Evolutionary conservation across 2,797 vertebrate genomes (phyloP).

Genomic region (Potorous gilbertii): DNA sequence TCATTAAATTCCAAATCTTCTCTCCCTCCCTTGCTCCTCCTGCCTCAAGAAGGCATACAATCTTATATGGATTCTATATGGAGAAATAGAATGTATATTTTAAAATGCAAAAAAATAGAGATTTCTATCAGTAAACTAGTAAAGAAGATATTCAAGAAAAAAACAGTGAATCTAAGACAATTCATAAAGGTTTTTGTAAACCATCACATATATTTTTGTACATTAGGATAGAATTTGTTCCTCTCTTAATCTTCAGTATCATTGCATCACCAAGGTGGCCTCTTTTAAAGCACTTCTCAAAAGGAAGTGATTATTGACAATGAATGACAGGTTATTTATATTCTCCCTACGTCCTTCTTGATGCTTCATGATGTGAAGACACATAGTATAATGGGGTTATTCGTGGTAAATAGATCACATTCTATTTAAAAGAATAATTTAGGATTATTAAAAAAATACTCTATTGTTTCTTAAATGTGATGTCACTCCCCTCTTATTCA

Average conservation of each 20-base stretch:
- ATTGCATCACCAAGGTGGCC: neutral
- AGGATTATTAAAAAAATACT: neutral
- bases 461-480: too few relatives aligned
- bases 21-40: too few relatives aligned
- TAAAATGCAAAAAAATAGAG: too few relatives aligned
- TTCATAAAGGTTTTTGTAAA: neutral
- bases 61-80: too few relatives aligned
- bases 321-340: neutral
- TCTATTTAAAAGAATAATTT: neutral
- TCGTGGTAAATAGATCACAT: neutral
- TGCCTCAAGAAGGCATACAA: too few relatives aligned
- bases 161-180: neutral
- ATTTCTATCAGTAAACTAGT: neutral
- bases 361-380: neutral
- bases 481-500: too few relatives aligned
- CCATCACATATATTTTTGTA: too few relatives aligned
- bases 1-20: too few relatives aligned
- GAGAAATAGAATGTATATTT: too few relatives aligned
- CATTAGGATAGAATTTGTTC: neutral
- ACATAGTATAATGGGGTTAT: neutral
- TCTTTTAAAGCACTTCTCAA: neutral
- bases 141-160: neutral
- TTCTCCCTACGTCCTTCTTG: neutral
- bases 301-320: neutral
- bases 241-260: neutral